These are phyloP conservation scores for Morinoia aosen DNA, from an alignment of 2,888 invertebrate species.

Conservation along the genomic window DNA sequence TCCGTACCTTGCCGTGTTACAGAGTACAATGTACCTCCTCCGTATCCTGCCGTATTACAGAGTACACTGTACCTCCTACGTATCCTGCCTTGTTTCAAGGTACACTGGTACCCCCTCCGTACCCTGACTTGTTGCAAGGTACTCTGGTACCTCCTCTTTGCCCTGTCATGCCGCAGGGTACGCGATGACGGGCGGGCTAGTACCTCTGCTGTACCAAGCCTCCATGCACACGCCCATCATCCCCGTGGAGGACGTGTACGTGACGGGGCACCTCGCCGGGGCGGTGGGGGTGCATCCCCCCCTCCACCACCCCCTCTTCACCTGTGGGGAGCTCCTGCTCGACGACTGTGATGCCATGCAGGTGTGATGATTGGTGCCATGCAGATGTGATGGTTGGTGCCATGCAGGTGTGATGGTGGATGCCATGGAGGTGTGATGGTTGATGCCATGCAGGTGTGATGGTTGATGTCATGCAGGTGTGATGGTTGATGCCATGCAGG, in stretches of 20 bases:
- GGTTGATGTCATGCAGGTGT: not conserved
- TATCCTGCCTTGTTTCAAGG: too few relatives aligned
- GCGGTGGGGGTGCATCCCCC: constrained; percentile 67
- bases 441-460: not conserved
- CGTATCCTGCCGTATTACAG: too few relatives aligned
- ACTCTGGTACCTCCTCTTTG: too few relatives aligned
- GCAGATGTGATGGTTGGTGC: not conserved
- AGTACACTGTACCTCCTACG: too few relatives aligned
- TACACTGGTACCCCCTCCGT: too few relatives aligned
- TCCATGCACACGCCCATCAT: constrained; percentile 68
- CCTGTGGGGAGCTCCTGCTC: constrained; percentile 68
- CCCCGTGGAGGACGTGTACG: constrained; percentile 71
- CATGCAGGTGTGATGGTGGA: not conserved
- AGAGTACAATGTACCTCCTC: too few relatives aligned
- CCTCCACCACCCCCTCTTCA: constrained; percentile 68
- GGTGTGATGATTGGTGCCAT: constrained; percentile 25
- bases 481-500: not conserved
- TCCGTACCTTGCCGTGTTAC: too few relatives aligned
- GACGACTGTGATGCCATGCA: constrained; percentile 68
- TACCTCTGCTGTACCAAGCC: constrained; percentile 69
- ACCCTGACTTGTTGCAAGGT: too few relatives aligned
- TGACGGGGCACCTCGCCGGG: constrained; percentile 70
- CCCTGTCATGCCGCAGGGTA: constrained; percentile 68
- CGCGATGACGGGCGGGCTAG: constrained; percentile 70
- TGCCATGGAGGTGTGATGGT: not conserved